These are phyloP conservation scores for Heliconius cydno DNA, from an alignment of 2,888 invertebrate species.

Conservation along the genomic window DNA sequence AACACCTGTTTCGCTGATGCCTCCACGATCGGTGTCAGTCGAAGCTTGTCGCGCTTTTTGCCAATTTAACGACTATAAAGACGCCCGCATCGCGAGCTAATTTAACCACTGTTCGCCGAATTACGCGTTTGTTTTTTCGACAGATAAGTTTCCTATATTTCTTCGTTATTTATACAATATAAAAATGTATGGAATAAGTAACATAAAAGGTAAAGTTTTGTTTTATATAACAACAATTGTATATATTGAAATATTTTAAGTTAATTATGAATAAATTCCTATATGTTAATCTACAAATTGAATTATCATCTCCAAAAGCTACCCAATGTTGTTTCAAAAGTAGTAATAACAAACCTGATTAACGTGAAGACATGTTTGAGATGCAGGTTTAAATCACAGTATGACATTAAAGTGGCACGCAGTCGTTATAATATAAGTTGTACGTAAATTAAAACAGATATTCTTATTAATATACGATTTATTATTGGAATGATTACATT, in stretches of 20 bases:
- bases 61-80: constrained; percentile 82
- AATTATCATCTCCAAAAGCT: too few species aligned
- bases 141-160: constrained; percentile 49
- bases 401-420: constrained; percentile 41
- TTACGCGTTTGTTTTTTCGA: constrained; percentile 65
- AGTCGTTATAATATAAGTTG: constrained; percentile 33
- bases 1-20: constrained; percentile 83
- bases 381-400: background rate
- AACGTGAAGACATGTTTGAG: background rate
- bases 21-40: constrained; percentile 82
- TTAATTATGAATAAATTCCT: background rate
- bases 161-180: constrained; percentile 12
- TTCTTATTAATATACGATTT: constrained; percentile 46
- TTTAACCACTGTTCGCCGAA: constrained; percentile 81
- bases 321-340: background rate
- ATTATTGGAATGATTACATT: constrained; percentile 46
- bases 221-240: background rate
- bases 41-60: constrained; percentile 80
- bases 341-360: background rate
- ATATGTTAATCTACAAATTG: background rate
- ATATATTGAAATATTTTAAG: background rate
- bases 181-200: background rate
- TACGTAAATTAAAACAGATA: constrained; percentile 38
- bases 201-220: background rate
- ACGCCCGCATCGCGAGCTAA: constrained; percentile 81